Evolutionary conservation across 2,797 vertebrate species (phyloP), one percentile per base, ranked within the genome.

Genomic region (Melanogrammus aeglefinus): DNA sequence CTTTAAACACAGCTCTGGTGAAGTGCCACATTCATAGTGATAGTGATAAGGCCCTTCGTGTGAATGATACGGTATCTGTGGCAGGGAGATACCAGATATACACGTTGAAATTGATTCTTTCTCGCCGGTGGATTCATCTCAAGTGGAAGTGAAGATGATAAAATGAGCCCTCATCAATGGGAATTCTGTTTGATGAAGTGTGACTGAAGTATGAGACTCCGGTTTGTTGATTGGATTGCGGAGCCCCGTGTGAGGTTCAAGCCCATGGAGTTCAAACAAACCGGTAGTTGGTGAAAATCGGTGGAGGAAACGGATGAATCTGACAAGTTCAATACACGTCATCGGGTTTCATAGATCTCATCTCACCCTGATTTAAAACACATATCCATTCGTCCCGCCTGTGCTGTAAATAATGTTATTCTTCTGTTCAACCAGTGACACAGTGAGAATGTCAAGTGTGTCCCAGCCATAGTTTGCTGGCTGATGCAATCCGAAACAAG

Each of bases 41-140:
- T 85, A 83, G 89, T 87, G 81, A 89, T 85, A 84, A 79, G 79
- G 77, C 80, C 80, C 82, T 79, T 80, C 47, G 76, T 84, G 80
- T 72, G 80, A 77, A 39, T 29, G 74, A 75, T 51, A 51, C 21
- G 71, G 72, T 74, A 77, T 78, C 80, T 77, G 79, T 75, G 83
- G 72, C 78, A 74, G n/a, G 73, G 78, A 83, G 87, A 90, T 86
- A 85, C 76, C 66, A 29, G 66, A 70, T 27, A 70, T 14, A 57
- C 16, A 5, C 29, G 66, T 70, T 27, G 24, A 70, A 70, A 70
- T 70, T 10, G 66, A 70, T 70, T 70, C 24, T 70, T 31, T 70
- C 63, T 31, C 66, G 66, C 24, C n/a, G 1, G n/a, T 63, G 51
- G 51, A 63, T 63, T 63, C 51, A 16, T 63, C 51, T 63, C 51